These are phyloP conservation scores for Fopius arisanus DNA, from an alignment of 1,140 invertebrate genomes.

Conservation along the genomic window DNA sequence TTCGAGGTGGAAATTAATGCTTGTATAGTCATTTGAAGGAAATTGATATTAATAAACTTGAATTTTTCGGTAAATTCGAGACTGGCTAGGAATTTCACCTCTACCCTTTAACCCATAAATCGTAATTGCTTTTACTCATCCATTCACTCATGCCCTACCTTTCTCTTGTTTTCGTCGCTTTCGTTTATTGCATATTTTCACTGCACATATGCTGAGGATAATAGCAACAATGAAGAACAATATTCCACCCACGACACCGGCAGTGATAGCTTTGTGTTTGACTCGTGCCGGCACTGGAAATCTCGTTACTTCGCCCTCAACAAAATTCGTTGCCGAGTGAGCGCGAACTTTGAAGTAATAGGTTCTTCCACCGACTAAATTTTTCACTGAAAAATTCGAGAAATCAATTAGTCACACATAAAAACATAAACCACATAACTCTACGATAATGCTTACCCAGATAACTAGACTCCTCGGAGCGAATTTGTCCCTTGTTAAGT, in stretches of 20 bases:
- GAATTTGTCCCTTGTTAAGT: constrained; percentile 85
- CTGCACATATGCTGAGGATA: constrained; percentile 93
- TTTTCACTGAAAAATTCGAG: constrained; percentile 76
- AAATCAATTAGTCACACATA: background rate
- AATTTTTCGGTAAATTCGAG: too few relatives aligned
- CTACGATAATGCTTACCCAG: constrained; percentile 69
- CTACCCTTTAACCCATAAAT: background rate
- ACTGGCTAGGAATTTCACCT: background rate
- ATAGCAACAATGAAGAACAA: constrained; percentile 96
- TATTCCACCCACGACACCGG: constrained; percentile 92
- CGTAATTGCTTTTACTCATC: background rate
- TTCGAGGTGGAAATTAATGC: too few relatives aligned
- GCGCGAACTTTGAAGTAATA: constrained; percentile 91
- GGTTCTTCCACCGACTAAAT: constrained; percentile 85
- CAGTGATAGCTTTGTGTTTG: constrained; percentile 92
- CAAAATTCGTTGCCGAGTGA: constrained; percentile 82
- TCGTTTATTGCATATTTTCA: constrained; percentile 96
- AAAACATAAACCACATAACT: too few relatives aligned
- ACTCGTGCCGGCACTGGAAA: constrained; percentile 87
- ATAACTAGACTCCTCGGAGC: constrained; percentile 87
- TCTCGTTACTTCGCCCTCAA: constrained; percentile 84
- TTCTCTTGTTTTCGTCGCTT: constrained; percentile 96
- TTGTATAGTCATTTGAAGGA: too few relatives aligned
- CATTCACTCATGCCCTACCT: constrained; percentile 70
- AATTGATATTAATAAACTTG: too few relatives aligned